Evolutionary conservation across 2,888 invertebrate species (phyloP), one percentile per base, ranked within the genome.

Genomic region (Cylindroiulus punctatus): DNA sequence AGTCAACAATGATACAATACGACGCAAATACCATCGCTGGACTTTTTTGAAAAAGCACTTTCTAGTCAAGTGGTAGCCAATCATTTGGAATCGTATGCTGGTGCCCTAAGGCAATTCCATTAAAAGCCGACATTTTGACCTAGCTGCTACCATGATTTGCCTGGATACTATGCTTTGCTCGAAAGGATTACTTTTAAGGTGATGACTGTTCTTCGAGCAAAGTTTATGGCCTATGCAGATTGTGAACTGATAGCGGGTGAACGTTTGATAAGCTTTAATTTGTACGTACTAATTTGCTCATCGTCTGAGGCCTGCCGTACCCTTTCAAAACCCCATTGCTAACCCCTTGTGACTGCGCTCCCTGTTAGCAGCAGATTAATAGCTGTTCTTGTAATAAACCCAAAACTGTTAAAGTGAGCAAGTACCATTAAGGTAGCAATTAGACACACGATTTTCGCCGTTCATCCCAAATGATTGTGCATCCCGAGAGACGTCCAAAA

Each of bases 291-390:
- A 57, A 57, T 57, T 57, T n/a, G 57, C n/a, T 19, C 57, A n/a
- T 57, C n/a, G 57, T 57, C 57, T 57, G 19, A 57, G 57, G n/a
- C 57, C n/a, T n/a, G 19, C n/a, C n/a, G 47, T 47, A 47, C 47
- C 17, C 47, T 57, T 57, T 57, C 57, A 57, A 57, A 19, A 57
- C 57, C 22, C 57, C 19, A 57, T n/a, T n/a, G 57, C n/a, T 57
- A 57, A 57, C 57, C 57, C 57, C 57, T 57, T n/a, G 57, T 57
- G 57, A 57, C 57, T 57, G 57, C 4, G 57, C 57, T 57, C 19
- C 57, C 57, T 57, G 57, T 57, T 57, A 57, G 57, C 57, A 57
- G 57, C 57, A 57, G 57, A 57, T 57, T 57, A 57, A 57, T 57
- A 57, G 57, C 57, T n/a, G n/a, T 57, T 57, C 57, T 57, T n/a